A percentile compares a stretch with the other conserved stretches of the same genome.
phyloP scores from a whole-genome alignment of 1,140 invertebrate genomes.

The Drosophila cardini region DNA sequence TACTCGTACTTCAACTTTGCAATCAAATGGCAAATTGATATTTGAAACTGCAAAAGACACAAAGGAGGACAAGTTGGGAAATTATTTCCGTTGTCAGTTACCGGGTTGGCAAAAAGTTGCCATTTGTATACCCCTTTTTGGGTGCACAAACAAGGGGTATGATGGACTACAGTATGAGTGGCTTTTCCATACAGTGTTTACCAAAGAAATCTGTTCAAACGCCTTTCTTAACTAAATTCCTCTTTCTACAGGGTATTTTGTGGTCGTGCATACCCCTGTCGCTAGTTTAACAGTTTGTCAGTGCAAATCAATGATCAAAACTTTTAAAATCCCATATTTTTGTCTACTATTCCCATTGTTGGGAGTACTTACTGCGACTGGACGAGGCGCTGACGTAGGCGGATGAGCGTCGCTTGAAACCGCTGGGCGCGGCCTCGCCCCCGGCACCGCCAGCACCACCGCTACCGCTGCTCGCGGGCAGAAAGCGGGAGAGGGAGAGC shows the following conservation, averaged over 20 bases:
- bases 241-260: not conserved
- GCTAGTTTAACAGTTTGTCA: slow-evolving; percentile 16
- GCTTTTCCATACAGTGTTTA: too few relatives aligned
- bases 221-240: too few relatives aligned
- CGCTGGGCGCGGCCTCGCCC: slow-evolving; percentile 86
- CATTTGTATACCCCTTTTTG: slow-evolving; percentile 10
- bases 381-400: slow-evolving; percentile 88
- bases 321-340: slow-evolving; percentile 13
- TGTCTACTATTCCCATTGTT: not conserved
- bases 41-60: slow-evolving; percentile 47
- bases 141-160: not conserved
- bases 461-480: slow-evolving; percentile 85
- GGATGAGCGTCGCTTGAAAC: slow-evolving; percentile 90
- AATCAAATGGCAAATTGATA: slow-evolving; percentile 59
- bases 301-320: not conserved
- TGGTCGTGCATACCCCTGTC: not conserved
- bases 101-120: slow-evolving; percentile 35
- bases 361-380: slow-evolving; percentile 85
- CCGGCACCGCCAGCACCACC: slow-evolving; percentile 84
- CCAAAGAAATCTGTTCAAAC: too few relatives aligned
- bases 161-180: not conserved
- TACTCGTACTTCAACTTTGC: slow-evolving; percentile 25
- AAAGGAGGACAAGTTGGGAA: slow-evolving; percentile 42
- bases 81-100: slow-evolving; percentile 47
- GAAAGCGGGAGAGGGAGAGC: slow-evolving; percentile 89